These are phyloP conservation scores for Leptogaster cylindrica DNA, from an alignment of 2,888 invertebrate genomes.

Conservation along the genomic window DNA sequence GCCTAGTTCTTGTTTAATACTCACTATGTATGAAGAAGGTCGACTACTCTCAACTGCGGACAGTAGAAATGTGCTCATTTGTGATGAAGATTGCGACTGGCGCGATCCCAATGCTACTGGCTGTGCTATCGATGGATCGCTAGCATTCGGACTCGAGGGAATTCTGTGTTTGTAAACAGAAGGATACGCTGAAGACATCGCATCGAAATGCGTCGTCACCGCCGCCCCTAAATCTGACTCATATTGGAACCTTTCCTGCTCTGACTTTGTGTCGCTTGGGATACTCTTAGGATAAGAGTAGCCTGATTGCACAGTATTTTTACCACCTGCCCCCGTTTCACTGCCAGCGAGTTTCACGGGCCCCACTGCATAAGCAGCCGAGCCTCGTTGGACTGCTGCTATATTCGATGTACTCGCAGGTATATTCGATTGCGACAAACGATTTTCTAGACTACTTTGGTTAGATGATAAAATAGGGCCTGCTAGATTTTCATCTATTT, in stretches of 20 bases:
- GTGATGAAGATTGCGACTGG: not conserved
- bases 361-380: not conserved
- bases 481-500: constrained; percentile 20
- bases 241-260: not conserved
- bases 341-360: too few relatives aligned
- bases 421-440: constrained; percentile 13
- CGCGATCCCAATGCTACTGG: not conserved
- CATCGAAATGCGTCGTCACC: not conserved
- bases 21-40: constrained; percentile 59
- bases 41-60: constrained; percentile 54
- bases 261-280: not conserved
- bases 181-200: not conserved
- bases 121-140: not conserved
- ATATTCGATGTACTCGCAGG: constrained; percentile 2
- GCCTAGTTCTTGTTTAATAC: constrained; percentile 41
- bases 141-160: not conserved
- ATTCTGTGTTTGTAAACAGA: not conserved
- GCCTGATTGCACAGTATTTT: not conserved
- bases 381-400: not conserved
- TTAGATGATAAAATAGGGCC: not conserved
- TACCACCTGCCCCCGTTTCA: not conserved
- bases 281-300: not conserved
- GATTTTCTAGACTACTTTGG: constrained; percentile 21
- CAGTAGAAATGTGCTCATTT: constrained; percentile 44
- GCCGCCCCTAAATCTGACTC: not conserved